Conservation (phyloP, 2,113 vertebrate species). For the Scopus umbretta region DNA sequence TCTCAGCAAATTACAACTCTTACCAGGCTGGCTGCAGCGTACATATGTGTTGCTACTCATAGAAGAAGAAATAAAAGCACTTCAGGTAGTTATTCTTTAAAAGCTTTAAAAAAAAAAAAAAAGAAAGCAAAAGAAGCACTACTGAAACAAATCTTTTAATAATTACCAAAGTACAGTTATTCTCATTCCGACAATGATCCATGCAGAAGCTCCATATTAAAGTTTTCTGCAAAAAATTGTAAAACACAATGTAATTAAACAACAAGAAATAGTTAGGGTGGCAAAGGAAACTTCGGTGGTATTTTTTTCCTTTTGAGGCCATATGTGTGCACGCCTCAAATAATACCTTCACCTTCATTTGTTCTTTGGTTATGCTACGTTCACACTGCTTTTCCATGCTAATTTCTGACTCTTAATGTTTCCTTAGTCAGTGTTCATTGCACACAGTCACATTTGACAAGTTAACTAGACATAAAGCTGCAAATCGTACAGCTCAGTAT, state of each 20-base stretch:
- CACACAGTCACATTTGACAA: not conserved
- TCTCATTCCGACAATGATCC: not conserved
- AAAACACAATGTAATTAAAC: not conserved
- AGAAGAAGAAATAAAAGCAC: not conserved
- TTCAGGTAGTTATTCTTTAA: not conserved
- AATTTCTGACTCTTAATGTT: not conserved
- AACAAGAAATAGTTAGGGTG: not conserved
- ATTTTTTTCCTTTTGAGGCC: not conserved
- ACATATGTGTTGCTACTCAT: not conserved
- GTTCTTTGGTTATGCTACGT: accelerated
- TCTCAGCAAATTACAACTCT: not conserved
- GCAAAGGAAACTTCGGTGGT: not conserved
- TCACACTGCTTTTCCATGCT: accelerated
- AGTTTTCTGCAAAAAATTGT: not conserved
- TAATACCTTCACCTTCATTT: not conserved
- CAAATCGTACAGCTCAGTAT: not conserved
- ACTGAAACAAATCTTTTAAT: not conserved
- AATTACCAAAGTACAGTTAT: not conserved
- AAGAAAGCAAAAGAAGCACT: not conserved
- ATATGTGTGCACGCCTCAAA: not conserved
- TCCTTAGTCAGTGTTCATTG: not conserved
- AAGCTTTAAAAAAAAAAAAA: not conserved
- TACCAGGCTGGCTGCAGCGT: not conserved
- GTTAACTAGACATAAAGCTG: not conserved
- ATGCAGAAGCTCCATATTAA: not conserved